Evolutionary conservation across 2,113 vertebrate genomes (phyloP).

Genomic region (Neolamprologus falcicula): DNA sequence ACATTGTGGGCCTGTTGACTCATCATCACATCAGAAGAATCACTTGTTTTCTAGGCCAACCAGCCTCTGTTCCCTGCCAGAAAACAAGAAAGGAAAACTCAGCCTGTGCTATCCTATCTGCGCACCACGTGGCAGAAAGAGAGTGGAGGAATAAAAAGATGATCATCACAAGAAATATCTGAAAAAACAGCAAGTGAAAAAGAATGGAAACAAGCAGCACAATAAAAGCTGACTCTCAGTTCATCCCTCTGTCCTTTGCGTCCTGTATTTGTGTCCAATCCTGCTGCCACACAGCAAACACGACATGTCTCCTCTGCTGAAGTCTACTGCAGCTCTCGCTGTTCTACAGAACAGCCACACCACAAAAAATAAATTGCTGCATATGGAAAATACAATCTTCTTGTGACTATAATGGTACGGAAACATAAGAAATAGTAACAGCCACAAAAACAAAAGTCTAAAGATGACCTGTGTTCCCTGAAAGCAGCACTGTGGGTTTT

Average conservation of each 20-base stretch:
- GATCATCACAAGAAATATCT: neutral
- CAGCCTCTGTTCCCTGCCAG: neutral
- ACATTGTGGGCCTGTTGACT: neutral
- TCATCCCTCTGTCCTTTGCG: neutral
- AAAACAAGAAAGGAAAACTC: neutral
- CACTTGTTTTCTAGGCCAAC: neutral
- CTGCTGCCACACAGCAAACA: neutral
- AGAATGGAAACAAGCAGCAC: neutral
- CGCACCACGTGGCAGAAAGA: neutral
- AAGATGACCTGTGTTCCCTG: neutral
- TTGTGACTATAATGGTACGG: neutral
- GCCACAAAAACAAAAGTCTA: neutral
- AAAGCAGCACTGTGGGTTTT: neutral
- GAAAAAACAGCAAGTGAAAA: rapidly evolving
- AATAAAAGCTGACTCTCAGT: neutral
- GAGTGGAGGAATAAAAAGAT: neutral
- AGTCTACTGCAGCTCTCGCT: neutral
- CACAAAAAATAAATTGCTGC: neutral
- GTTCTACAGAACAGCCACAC: neutral
- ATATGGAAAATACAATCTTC: neutral
- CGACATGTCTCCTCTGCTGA: neutral
- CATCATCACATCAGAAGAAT: neutral
- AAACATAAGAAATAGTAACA: neutral
- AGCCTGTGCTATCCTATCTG: neutral
- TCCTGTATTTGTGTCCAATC: neutral